Percentiles rank a stretch among this genome's conserved stretches.
phyloP scores from a whole-genome alignment of 2,797 vertebrate genomes.

The Thaleichthys pacificus region DNA sequence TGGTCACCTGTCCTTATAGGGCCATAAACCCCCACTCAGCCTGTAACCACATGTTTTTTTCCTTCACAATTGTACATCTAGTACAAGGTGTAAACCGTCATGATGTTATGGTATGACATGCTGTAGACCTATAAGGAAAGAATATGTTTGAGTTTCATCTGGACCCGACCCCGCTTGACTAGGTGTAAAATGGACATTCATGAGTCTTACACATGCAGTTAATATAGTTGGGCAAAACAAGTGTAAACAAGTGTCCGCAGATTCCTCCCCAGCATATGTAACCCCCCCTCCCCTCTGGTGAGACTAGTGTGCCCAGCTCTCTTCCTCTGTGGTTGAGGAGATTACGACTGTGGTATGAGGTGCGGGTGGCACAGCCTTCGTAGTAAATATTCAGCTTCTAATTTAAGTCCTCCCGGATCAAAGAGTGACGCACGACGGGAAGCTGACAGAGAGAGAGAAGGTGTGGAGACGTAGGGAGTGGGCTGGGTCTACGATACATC shows the following conservation, averaged over 20 bases:
- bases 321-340: constrained; percentile 28
- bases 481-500: constrained; percentile 36
- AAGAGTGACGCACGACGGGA: constrained; percentile 57
- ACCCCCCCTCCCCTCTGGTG: constrained; percentile 20
- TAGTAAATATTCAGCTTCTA: constrained; percentile 52
- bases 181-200: too few species aligned
- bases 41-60: too few species aligned
- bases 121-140: background rate
- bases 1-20: too few species aligned
- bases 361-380: constrained; percentile 54
- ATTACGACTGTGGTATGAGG: constrained; percentile 38
- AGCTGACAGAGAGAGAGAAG: constrained; percentile 27
- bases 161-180: too few species aligned
- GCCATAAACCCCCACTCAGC: too few species aligned
- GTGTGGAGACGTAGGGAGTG: constrained; percentile 27
- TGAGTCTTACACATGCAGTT: too few species aligned
- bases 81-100: background rate
- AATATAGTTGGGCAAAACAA: background rate
- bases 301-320: constrained; percentile 24
- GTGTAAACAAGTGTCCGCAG: too few species aligned
- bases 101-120: background rate
- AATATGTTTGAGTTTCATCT: background rate
- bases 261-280: too few species aligned
- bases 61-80: too few species aligned
- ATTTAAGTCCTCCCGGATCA: constrained; percentile 61